Evolutionary conservation across 2,113 vertebrate genomes (phyloP), one percentile per base, ranked within the genome.

Genomic region (Charadrius vociferus): DNA sequence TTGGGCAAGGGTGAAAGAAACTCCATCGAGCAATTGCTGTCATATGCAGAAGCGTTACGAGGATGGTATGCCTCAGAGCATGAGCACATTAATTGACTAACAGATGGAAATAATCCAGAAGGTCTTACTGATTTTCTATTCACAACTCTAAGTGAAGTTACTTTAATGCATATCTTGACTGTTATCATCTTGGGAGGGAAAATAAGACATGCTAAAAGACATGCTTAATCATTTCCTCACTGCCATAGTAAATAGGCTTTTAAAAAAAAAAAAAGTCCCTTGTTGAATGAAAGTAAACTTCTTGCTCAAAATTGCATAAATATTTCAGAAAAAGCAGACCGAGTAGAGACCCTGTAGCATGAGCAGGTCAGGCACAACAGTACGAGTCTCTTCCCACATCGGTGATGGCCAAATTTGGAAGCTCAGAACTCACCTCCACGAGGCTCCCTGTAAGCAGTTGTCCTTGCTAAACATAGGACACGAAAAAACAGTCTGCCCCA

Each of bases 281-380:
- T 41, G 17, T 22, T 41, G 36, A 36, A 63, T 36, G 4, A 32
- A 45, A 49, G 12, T 7, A 29, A 9, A 39, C 7, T 9, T 37
- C 59, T 41, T 37, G 47, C 22, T 23, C 45, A 37, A 47, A 63
- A 19, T 4, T 4, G 37, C n/a, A 6, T 34, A 34, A 56, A 8
- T 24, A 10, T n/a, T 47, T 14, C 19, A 65, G 50, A 47, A 71
- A 43, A 59, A 37, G 22, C 56, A 86, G 10, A 17, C 9, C 7
- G 8, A 32, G 49, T 3, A 3, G 17, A 34, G 30, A 20, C 4
- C 4, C 47, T 0, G 1, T 1, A n/a, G 22, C 36, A 39, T 1
- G 5, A 45, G 58, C 14, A 9, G 41, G 43, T 21, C 34, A 8
- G 50, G 30, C 47, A 34, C 53, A 45, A 14, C 2, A 8, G n/a